Conservation (phyloP, 2,888 invertebrate species). For the Amblyjoppa proteus region DNA sequence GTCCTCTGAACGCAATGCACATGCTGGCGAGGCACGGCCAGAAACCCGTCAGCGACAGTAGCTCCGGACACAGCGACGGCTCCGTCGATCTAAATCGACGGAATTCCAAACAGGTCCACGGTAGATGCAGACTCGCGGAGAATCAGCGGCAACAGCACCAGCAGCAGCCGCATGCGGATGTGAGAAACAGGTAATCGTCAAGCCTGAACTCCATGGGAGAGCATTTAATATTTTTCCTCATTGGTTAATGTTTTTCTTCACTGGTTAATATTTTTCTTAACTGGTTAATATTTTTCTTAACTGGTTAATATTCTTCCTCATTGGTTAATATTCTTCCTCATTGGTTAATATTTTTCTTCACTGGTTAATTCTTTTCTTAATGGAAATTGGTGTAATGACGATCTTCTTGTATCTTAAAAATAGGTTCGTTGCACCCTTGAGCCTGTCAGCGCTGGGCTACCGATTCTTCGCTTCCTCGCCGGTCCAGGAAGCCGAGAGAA, state of each 20-base stretch:
- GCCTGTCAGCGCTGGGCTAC: slow-evolving; percentile 80
- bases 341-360: background rate
- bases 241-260: background rate
- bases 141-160: slow-evolving; percentile 68
- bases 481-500: slow-evolving; percentile 73
- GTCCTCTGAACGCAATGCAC: slow-evolving; percentile 78
- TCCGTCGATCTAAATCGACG: slow-evolving; percentile 72
- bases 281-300: too few species aligned
- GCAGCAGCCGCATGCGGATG: slow-evolving; percentile 75
- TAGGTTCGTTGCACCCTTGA: slow-evolving; percentile 81
- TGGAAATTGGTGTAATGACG: background rate
- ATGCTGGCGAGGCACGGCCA: slow-evolving; percentile 80
- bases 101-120: slow-evolving; percentile 71
- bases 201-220: background rate
- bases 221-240: background rate
- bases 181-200: slow-evolving; percentile 78
- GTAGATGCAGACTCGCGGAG: slow-evolving; percentile 69
- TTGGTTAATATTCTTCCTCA: too few species aligned
- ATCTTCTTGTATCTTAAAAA: background rate
- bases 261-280: too few species aligned
- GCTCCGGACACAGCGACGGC: slow-evolving; percentile 69
- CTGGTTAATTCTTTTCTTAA: too few species aligned
- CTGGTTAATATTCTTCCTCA: too few species aligned
- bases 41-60: slow-evolving; percentile 63
- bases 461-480: slow-evolving; percentile 82